Evolutionary conservation across 2,888 invertebrate species (phyloP).

Genomic region (Diarsia rubi): DNA sequence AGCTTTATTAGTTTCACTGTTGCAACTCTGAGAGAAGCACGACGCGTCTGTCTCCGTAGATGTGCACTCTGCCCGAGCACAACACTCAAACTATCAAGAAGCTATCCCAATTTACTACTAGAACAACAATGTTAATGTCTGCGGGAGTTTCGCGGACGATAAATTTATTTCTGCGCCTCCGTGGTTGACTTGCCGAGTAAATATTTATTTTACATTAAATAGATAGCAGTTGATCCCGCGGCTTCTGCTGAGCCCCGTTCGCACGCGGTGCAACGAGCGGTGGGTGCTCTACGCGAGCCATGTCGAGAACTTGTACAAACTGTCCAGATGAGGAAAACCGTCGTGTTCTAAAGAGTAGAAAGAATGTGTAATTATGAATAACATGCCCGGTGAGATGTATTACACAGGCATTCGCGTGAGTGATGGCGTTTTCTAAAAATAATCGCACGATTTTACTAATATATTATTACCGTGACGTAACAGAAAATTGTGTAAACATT

Average conservation of each 20-base stretch:
- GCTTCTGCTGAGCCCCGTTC: neutral
- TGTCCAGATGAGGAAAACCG: conserved; percentile 10
- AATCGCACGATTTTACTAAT: conserved; percentile 31
- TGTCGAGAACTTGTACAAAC: conserved; percentile 3
- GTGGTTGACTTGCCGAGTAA: conserved; percentile 33
- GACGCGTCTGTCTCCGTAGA: neutral
- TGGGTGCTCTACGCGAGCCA: neutral
- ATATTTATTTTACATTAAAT: conserved; percentile 54
- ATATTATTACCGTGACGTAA: conserved; percentile 19
- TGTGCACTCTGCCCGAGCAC: neutral
- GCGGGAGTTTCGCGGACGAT: conserved; percentile 37
- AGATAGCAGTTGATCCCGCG: conserved; percentile 10
- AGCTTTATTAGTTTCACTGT: conserved; percentile 4
- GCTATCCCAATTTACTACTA: conserved; percentile 51
- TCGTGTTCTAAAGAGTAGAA: neutral
- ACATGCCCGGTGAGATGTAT: conserved; percentile 36
- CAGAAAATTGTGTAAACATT: conserved; percentile 23
- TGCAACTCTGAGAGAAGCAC: neutral
- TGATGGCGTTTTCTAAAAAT: conserved; percentile 37
- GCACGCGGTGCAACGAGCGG: neutral
- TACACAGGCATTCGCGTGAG: conserved; percentile 36
- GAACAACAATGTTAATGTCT: conserved; percentile 38
- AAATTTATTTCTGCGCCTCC: conserved; percentile 41
- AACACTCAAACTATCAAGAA: conserved; percentile 45
- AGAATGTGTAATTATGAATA: conserved; percentile 36